Percentiles rank a stretch among this genome's conserved stretches.
Evolutionary conservation across 2,797 vertebrate species (phyloP).

Genomic region (Siniperca scherzeri): DNA sequence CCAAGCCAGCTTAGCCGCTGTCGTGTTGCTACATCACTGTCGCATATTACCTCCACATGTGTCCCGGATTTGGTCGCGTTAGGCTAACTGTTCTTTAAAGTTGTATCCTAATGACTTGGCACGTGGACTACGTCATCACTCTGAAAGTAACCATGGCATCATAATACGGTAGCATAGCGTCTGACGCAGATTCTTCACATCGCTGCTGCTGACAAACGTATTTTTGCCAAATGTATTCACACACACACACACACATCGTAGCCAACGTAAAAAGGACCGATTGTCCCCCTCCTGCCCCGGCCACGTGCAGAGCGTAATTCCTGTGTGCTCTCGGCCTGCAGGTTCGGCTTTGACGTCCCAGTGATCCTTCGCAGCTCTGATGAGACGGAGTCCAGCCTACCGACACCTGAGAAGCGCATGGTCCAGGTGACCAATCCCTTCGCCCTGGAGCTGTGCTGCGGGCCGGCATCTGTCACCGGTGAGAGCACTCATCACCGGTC

Average conservation of each 20-base stretch:
- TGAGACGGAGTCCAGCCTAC: conserved; percentile 85
- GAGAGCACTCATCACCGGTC: conserved; percentile 52
- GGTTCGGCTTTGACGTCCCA: conserved; percentile 95
- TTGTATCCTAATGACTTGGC: neutral
- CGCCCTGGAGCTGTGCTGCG: conserved; percentile 85
- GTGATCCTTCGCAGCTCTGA: conserved; percentile 94
- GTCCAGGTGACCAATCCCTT: conserved; percentile 96
- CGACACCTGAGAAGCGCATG: conserved; percentile 92
- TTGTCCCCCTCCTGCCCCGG: no score
- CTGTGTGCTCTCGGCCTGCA: conserved; percentile 55
- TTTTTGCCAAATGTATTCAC: neutral
- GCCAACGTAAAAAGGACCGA: no score
- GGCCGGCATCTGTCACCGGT: conserved; percentile 88
- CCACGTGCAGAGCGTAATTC: no score
- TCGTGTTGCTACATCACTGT: neutral
- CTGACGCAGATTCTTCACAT: neutral
- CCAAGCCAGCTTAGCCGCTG: conserved; percentile 15
- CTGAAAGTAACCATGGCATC: neutral
- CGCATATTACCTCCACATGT: neutral
- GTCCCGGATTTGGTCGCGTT: neutral
- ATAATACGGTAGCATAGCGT: neutral
- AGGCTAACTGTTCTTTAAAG: no score
- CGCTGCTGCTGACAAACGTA: neutral
- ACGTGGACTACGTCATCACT: neutral
- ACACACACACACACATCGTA: no score